Evolutionary conservation across 2,797 vertebrate species (phyloP), one percentile per base, ranked within the genome.

Genomic region (Molossus alvarezi): DNA sequence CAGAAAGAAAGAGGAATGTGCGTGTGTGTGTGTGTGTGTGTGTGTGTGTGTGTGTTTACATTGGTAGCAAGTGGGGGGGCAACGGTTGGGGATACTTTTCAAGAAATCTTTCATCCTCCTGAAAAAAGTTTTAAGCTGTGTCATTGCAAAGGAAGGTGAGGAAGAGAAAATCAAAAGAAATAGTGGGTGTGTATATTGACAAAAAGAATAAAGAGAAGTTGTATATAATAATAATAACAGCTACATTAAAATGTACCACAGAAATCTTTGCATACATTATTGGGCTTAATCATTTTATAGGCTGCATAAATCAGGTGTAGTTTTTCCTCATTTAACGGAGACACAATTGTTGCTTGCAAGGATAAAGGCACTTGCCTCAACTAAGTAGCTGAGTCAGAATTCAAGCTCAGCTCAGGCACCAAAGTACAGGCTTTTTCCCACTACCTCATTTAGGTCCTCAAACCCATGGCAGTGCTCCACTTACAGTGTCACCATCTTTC

Each of bases 121-220:
- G 60, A 6, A 81, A 57, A 75, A 55, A 77, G 76, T 64, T 23
- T 76, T 81, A 80, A 73, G 21, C 64, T 69, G 41, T 62, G 12
- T 64, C 41, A 69, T 90, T 89, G 20, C 23, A 18, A 94, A 94
- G 55, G 79, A 58, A 48, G 18, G 9, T 27, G 1, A 82, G 48
- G 29, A 71, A 33, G 33, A 89, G 58, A 88, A 89, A 91, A 48
- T 65, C 57, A 94, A 91, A 73, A 33, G 55, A 91, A 89, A 84
- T 64, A 25, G 4, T 55, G 3, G 64, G 8, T 2, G 5, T 3
- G 2, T 17, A 62, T 60, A 58, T n/a, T 55, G 10, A 69, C 20
- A 48, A 27, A 10, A 25, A 75, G 21, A 76, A 33, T 13, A 65
- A 4, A 93, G 27, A 82, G 57, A 91, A 71, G 11, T 11, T 73